Percentiles rank a stretch among this genome's conserved stretches.
These are phyloP conservation scores for Sinocyclocheilus grahami DNA, from an alignment of 2,113 vertebrate species.

Conservation along the genomic window DNA sequence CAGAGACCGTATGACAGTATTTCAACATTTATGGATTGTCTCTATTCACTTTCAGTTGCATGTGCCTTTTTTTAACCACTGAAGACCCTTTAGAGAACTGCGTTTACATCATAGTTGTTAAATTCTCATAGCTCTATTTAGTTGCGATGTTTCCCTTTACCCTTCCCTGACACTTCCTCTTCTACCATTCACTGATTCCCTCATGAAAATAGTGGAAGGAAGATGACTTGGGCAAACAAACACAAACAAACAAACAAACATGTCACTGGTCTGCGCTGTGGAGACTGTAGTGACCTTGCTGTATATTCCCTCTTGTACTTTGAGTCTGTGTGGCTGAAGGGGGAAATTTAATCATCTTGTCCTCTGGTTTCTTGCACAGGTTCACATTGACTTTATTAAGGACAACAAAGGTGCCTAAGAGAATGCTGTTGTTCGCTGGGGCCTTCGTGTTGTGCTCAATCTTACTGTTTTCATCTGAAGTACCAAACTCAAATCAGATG, in stretches of 20 bases:
- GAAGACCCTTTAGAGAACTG: too few relatives aligned
- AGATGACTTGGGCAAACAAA: neutral
- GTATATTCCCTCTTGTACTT: conserved; percentile 51
- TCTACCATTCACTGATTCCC: neutral
- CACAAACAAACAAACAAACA: conserved; percentile 45
- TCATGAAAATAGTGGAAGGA: neutral
- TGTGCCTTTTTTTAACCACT: too few relatives aligned
- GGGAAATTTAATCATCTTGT: conserved; percentile 70
- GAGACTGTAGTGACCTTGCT: conserved; percentile 67
- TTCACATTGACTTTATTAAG: conserved; percentile 66
- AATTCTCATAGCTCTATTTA: neutral
- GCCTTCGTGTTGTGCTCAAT: neutral
- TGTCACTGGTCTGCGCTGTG: conserved; percentile 39
- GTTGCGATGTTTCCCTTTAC: too few relatives aligned
- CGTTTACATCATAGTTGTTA: too few relatives aligned
- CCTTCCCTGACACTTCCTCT: neutral
- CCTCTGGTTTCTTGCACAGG: conserved; percentile 59
- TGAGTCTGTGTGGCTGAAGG: conserved; percentile 65
- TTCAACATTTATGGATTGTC: too few relatives aligned
- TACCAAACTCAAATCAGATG: neutral
- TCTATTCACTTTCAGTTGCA: too few relatives aligned
- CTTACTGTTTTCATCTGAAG: neutral
- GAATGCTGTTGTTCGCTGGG: neutral
- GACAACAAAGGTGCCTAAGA: conserved; percentile 58
- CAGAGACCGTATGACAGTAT: too few relatives aligned